Evolutionary conservation across 2,888 invertebrate genomes (phyloP).

Genomic region (Latrodectus elegans): DNA sequence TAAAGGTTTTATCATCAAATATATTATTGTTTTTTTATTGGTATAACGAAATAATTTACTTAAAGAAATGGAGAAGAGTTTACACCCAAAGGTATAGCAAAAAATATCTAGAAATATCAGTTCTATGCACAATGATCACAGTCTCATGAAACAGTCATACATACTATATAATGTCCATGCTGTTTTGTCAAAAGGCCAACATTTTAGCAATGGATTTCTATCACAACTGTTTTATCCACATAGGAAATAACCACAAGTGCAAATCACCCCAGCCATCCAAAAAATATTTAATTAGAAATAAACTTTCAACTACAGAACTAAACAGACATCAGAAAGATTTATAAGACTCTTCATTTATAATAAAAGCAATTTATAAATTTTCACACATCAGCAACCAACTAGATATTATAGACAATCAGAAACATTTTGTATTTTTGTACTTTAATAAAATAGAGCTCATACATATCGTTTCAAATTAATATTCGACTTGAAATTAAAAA

Average conservation of each 20-base stretch:
- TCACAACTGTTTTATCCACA: conserved; percentile 68
- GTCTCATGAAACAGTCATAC: conserved; percentile 68
- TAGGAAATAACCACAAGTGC: conserved; percentile 64
- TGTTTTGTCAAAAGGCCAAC: conserved; percentile 69
- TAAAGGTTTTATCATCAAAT: background rate
- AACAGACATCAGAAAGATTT: no score
- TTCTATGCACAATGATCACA: conserved; percentile 69
- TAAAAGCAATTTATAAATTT: no score
- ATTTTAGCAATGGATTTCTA: conserved; percentile 66
- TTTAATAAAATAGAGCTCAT: no score
- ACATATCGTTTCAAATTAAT: no score
- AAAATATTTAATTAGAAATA: conserved; percentile 1
- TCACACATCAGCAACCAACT: no score
- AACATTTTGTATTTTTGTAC: no score
- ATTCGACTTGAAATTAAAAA: no score
- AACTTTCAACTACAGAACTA: background rate
- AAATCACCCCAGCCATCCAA: conserved; percentile 64
- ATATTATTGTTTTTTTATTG: background rate
- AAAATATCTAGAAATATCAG: conserved; percentile 66
- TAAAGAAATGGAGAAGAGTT: conserved; percentile 40
- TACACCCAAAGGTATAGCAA: conserved; percentile 59
- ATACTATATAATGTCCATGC: conserved; percentile 68
- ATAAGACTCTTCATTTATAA: no score
- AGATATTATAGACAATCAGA: no score
- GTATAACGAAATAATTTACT: conserved; percentile 18